Evolutionary conservation across 2,888 invertebrate species (phyloP).

Genomic region (Zygothrica quintamaculata): DNA sequence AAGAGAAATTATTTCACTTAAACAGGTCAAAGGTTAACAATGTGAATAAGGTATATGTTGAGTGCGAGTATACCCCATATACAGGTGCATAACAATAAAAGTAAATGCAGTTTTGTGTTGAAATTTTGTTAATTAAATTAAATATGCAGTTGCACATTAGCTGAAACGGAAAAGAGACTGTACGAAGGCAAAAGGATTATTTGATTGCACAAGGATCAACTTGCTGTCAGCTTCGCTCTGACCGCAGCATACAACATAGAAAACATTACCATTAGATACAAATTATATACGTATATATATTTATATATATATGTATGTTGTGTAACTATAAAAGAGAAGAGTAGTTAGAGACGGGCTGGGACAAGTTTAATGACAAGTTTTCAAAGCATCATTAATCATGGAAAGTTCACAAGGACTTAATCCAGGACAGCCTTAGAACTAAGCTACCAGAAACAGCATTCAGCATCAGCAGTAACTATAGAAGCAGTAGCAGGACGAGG

Average conservation of each 20-base stretch:
- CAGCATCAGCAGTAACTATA: too few species aligned
- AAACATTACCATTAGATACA: too few species aligned
- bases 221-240: too few species aligned
- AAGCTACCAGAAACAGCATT: slow-evolving; percentile 33
- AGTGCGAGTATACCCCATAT: too few species aligned
- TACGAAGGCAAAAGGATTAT: background rate
- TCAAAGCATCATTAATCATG: slow-evolving; percentile 76
- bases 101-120: slow-evolving; percentile 16
- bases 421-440: slow-evolving; percentile 54
- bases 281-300: slow-evolving; percentile 24
- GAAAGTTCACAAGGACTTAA: slow-evolving; percentile 71
- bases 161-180: background rate
- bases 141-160: slow-evolving; percentile 34
- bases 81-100: too few species aligned
- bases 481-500: slow-evolving; percentile 6
- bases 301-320: slow-evolving; percentile 47
- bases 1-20: too few species aligned
- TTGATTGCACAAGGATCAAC: background rate
- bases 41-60: too few species aligned
- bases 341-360: background rate
- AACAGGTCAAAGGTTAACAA: too few species aligned
- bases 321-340: slow-evolving; percentile 14
- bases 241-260: too few species aligned
- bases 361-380: slow-evolving; percentile 62
- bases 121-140: slow-evolving; percentile 42